Percentiles rank a stretch among this genome's conserved stretches.
phyloP scores from a whole-genome alignment of 2,113 vertebrate species.

The Burhinus oedicnemus region DNA sequence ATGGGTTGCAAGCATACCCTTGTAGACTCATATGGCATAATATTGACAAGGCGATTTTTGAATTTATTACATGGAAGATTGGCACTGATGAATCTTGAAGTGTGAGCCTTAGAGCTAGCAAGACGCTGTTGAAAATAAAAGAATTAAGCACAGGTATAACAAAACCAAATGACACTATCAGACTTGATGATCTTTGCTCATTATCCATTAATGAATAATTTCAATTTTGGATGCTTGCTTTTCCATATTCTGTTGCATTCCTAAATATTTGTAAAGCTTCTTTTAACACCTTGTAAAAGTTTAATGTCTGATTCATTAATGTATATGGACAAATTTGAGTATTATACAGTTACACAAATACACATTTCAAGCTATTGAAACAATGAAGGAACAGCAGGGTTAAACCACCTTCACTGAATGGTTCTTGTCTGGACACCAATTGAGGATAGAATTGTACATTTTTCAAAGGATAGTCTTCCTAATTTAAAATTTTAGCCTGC shows the following conservation, averaged over 20 bases:
- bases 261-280: neutral
- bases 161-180: neutral
- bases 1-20: slow-evolving; percentile 97
- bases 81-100: slow-evolving; percentile 99
- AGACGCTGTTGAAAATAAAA: slow-evolving; percentile 83
- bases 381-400: neutral
- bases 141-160: neutral
- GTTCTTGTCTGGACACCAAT: neutral
- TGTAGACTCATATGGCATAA: slow-evolving; percentile 99
- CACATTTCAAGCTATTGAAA: neutral
- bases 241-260: neutral
- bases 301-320: neutral
- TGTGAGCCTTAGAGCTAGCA: slow-evolving; percentile 98
- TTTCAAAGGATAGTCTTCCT: neutral
- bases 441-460: neutral
- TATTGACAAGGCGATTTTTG: slow-evolving; percentile 99
- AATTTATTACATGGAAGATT: slow-evolving; percentile 99
- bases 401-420: neutral
- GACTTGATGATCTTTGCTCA: neutral
- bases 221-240: neutral
- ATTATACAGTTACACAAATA: neutral
- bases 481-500: neutral
- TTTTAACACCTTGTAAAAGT: neutral
- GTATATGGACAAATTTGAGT: neutral
- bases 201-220: neutral